These are phyloP conservation scores for Agelastica alni DNA, from an alignment of 2,888 invertebrate species.

Conservation along the genomic window DNA sequence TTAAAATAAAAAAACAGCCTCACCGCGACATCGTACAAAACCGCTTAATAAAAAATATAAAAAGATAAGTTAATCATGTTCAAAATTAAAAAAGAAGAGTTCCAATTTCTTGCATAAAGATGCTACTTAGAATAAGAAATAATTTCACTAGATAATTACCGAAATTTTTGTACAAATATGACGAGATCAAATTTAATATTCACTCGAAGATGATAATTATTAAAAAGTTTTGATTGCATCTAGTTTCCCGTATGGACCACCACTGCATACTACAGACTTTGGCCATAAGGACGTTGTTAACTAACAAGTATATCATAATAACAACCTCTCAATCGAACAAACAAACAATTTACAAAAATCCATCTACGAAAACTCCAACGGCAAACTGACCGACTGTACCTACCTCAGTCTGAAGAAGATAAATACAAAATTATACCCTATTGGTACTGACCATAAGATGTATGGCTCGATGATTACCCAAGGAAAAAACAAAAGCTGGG, in stretches of 20 bases:
- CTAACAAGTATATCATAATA: slow-evolving; percentile 52
- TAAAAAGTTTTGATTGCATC: not conserved
- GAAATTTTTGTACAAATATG: no score
- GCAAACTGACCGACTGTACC: slow-evolving; percentile 47
- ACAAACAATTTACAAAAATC: slow-evolving; percentile 13
- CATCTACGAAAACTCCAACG: not conserved
- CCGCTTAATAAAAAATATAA: no score
- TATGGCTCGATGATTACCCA: slow-evolving; percentile 40
- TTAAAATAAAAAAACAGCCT: no score
- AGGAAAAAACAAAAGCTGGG: slow-evolving; percentile 36
- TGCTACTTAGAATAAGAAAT: no score
- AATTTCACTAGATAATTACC: no score
- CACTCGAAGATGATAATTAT: not conserved
- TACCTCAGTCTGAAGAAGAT: slow-evolving; percentile 50
- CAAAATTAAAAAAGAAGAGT: no score
- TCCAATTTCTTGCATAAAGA: no score
- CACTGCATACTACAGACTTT: slow-evolving; percentile 21
- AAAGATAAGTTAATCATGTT: no score
- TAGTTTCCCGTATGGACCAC: slow-evolving; percentile 15
- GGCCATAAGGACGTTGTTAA: slow-evolving; percentile 49
- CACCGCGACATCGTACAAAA: no score
- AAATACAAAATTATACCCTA: slow-evolving; percentile 53
- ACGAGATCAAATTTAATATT: not conserved
- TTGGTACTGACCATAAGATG: slow-evolving; percentile 46
- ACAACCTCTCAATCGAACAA: slow-evolving; percentile 38